These are phyloP conservation scores for Carcina quercana DNA, from an alignment of 2,888 invertebrate genomes.

Conservation along the genomic window DNA sequence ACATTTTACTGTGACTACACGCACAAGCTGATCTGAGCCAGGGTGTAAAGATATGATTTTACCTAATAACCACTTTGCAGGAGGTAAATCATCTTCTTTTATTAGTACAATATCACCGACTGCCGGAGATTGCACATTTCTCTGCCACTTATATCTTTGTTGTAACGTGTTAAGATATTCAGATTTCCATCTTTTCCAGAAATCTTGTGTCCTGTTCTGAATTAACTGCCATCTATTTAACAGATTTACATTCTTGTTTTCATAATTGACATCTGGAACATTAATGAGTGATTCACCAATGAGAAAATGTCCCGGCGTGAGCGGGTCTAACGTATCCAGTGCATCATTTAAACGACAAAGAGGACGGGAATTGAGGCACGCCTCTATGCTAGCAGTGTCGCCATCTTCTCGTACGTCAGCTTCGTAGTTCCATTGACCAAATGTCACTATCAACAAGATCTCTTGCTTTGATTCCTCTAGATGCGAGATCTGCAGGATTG, in stretches of 20 bases:
- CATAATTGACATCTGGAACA: not conserved
- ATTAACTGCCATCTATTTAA: not conserved
- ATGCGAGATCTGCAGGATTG: conserved; percentile 24
- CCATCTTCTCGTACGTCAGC: conserved; percentile 12
- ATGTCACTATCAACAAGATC: no score
- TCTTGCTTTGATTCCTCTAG: conserved; percentile 12
- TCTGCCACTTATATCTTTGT: not conserved
- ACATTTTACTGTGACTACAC: not conserved
- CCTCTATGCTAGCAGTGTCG: conserved; percentile 12
- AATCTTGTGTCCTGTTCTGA: not conserved
- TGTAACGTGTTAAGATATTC: not conserved
- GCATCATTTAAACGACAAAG: not conserved
- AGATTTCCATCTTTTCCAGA: not conserved
- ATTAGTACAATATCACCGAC: not conserved
- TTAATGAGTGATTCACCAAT: conserved; percentile 9
- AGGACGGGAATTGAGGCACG: conserved; percentile 13
- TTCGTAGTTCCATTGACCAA: conserved; percentile 8
- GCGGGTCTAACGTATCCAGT: not conserved
- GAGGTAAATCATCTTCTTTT: not conserved
- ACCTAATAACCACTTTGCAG: not conserved
- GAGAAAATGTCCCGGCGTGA: conserved; percentile 15
- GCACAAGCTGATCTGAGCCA: not conserved
- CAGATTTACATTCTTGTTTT: not conserved
- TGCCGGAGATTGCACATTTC: not conserved
- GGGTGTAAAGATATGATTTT: not conserved